Conservation (phyloP, 1,140 invertebrate species). For the Alviniconcha marisindica region DNA sequence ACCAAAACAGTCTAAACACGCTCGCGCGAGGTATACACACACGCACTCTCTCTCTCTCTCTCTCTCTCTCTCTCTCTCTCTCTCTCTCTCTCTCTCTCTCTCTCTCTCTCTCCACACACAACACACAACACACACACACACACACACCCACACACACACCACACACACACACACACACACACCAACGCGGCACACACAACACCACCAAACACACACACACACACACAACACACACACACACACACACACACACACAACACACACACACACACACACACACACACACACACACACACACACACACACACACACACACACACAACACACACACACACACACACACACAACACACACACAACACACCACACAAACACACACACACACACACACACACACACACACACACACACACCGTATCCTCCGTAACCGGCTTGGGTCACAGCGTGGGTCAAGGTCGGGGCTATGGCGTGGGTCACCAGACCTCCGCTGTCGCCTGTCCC, state of each 20-base stretch:
- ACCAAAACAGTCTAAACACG: too few relatives aligned
- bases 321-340: neutral
- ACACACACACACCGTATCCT: neutral
- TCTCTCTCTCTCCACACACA: too few relatives aligned
- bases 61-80: too few relatives aligned
- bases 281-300: neutral
- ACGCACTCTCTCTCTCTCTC: too few relatives aligned
- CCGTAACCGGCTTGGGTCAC: neutral
- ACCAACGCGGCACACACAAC: too few relatives aligned
- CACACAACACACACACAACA: constrained; percentile 9
- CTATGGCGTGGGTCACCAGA: neutral
- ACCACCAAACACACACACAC: neutral
- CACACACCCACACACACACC: too few relatives aligned
- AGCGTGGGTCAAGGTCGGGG: neutral
- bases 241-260: neutral
- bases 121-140: too few relatives aligned
- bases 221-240: constrained; percentile 10
- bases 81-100: too few relatives aligned
- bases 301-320: too few relatives aligned
- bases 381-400: constrained; percentile 25
- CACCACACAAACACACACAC: neutral
- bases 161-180: too few relatives aligned
- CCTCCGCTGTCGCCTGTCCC: neutral
- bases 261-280: constrained; percentile 15
- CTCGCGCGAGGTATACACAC: too few relatives aligned